A percentile compares a stretch with the other conserved stretches of the same genome.
phyloP scores from a whole-genome alignment of 1,140 invertebrate species.

The Drosophila leontia region DNA sequence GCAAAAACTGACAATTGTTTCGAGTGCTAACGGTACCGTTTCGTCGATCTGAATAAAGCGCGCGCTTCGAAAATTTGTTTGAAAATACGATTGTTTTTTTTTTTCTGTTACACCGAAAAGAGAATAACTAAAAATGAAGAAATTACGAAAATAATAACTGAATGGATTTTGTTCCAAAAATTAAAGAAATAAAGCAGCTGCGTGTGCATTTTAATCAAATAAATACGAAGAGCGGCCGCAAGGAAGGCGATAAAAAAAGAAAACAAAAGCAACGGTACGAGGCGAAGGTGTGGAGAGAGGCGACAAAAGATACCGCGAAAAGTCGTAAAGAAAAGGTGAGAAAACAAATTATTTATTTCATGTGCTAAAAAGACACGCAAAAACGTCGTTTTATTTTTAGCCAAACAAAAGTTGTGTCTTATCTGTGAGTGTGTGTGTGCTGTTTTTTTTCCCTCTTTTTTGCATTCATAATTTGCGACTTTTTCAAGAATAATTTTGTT shows the following conservation, averaged over 20 bases:
- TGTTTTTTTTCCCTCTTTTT: conserved; percentile 37
- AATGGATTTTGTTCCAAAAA: conserved; percentile 37
- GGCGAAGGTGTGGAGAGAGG: background rate
- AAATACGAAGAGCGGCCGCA: conserved; percentile 30
- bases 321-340: conserved; percentile 73
- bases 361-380: conserved; percentile 69
- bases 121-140: conserved; percentile 1
- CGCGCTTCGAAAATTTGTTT: conserved; percentile 6
- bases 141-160: conserved; percentile 33
- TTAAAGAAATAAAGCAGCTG: conserved; percentile 23
- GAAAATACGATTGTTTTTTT: conserved; percentile 37
- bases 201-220: conserved; percentile 23
- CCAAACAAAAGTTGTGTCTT: conserved; percentile 55
- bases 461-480: conserved; percentile 33
- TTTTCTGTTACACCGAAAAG: conserved; percentile 18
- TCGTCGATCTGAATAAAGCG: conserved; percentile 17
- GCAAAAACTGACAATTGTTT: conserved; percentile 1
- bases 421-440: conserved; percentile 37
- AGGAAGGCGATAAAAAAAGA: conserved; percentile 25
- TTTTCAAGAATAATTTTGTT: conserved; percentile 26
- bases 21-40: conserved; percentile 1
- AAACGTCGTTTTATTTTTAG: conserved; percentile 65
- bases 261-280: conserved; percentile 17
- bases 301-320: conserved; percentile 48
- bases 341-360: conserved; percentile 74